Conservation (phyloP, 2,113 vertebrate genomes). For the Psittacula cyanocephala region DNA sequence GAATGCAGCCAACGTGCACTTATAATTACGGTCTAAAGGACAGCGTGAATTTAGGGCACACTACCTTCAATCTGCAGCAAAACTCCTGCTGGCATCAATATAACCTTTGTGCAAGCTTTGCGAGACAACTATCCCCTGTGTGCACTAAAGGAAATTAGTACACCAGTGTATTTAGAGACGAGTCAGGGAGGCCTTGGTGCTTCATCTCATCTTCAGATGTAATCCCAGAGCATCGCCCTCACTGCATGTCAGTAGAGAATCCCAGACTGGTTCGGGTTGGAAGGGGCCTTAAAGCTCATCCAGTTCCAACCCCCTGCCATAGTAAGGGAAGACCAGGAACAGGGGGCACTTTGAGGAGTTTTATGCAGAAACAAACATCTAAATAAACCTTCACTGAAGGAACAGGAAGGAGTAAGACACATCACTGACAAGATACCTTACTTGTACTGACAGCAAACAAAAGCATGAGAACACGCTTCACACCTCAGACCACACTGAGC, state of each 20-base stretch:
- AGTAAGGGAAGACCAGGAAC: not conserved
- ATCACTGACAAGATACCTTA: not conserved
- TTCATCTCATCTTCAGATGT: not conserved
- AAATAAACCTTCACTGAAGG: not conserved
- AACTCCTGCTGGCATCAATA: not conserved
- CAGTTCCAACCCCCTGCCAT: not conserved
- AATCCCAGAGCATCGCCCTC: not conserved
- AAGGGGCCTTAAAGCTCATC: not conserved
- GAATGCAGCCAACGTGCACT: not conserved
- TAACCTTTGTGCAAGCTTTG: not conserved
- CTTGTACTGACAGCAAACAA: not conserved
- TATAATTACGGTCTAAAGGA: not conserved
- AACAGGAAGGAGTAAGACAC: not conserved
- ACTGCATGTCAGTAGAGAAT: not conserved
- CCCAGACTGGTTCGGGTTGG: not conserved
- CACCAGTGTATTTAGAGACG: rapidly evolving
- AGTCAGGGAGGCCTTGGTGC: not conserved
- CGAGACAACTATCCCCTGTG: not conserved
- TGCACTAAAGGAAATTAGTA: not conserved
- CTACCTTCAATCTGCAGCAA: not conserved
- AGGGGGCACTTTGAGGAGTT: not conserved
- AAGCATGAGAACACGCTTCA: not conserved
- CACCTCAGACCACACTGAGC: not conserved
- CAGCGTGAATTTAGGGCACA: not conserved
- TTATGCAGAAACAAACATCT: not conserved